phyloP scores from a whole-genome alignment of 2,888 invertebrate genomes.

The Coleophora deauratella region DNA sequence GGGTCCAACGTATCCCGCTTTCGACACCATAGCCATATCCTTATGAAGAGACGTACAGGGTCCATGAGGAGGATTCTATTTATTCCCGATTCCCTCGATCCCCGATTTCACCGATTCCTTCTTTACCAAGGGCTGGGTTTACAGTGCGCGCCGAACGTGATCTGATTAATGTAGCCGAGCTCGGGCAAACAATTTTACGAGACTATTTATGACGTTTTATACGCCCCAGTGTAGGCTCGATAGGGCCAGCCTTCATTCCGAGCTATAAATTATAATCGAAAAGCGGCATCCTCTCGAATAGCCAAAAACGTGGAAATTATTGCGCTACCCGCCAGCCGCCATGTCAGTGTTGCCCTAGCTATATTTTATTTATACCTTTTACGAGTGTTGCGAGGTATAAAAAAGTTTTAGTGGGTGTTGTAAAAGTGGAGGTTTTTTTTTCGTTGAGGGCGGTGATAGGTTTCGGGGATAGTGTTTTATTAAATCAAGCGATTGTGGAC shows the following conservation, averaged over 20 bases:
- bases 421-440: constrained; percentile 50
- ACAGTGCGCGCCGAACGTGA: constrained; percentile 32
- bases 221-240: constrained; percentile 27
- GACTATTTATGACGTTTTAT: constrained; percentile 57
- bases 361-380: constrained; percentile 65
- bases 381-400: constrained; percentile 61
- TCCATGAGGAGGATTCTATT: no score
- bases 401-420: constrained; percentile 63
- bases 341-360: constrained; percentile 50
- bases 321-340: constrained; percentile 35
- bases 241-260: constrained; percentile 38
- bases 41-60: no score
- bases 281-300: constrained; percentile 54
- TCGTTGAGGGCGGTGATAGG: constrained; percentile 41
- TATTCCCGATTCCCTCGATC: no score
- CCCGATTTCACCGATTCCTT: no score
- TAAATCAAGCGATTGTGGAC: constrained; percentile 28
- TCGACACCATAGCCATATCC: no score
- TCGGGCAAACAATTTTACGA: constrained; percentile 60
- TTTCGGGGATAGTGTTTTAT: constrained; percentile 34
- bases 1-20: no score
- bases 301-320: constrained; percentile 63
- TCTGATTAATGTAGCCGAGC: constrained; percentile 39
- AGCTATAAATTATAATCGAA: constrained; percentile 68
- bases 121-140: no score